These are phyloP conservation scores for Daktulosphaira vitifoliae DNA, from an alignment of 1,140 invertebrate genomes.

Conservation along the genomic window DNA sequence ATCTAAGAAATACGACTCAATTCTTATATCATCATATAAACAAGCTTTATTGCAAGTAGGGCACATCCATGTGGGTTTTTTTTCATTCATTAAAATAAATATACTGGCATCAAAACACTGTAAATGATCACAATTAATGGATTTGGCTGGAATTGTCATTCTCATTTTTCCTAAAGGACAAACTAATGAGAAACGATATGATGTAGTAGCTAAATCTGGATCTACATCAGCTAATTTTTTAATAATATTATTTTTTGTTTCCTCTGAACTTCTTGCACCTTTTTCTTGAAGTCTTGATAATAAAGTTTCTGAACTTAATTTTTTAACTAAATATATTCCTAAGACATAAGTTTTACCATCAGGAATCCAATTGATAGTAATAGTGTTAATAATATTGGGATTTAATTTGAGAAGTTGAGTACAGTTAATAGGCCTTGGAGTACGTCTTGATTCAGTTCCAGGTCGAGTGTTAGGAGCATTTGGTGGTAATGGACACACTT, in stretches of 20 bases:
- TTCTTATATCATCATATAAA: conserved; percentile 9
- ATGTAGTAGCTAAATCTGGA: conserved; percentile 14
- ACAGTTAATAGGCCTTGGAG: conserved; percentile 90
- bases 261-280: conserved; percentile 78
- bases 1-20: conserved; percentile 21
- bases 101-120: conserved; percentile 95
- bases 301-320: conserved; percentile 72
- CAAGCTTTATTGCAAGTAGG: conserved; percentile 82
- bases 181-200: conserved; percentile 14
- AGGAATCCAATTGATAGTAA: conserved; percentile 79
- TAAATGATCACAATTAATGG: conserved; percentile 84
- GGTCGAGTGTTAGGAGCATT: conserved; percentile 82
- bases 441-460: conserved; percentile 90
- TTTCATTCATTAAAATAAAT: conserved; percentile 97
- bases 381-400: conserved; percentile 74
- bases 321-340: conserved; percentile 76
- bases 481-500: not conserved
- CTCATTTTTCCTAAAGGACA: conserved; percentile 91
- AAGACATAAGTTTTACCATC: conserved; percentile 77
- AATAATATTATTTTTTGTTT: conserved; percentile 51
- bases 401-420: conserved; percentile 82
- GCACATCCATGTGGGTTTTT: conserved; percentile 96
- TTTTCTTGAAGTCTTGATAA: conserved; percentile 73
- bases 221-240: not conserved
- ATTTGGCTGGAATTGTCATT: conserved; percentile 80